These are phyloP conservation scores for Sialis lutaria DNA, from an alignment of 2,888 invertebrate genomes.

Conservation along the genomic window DNA sequence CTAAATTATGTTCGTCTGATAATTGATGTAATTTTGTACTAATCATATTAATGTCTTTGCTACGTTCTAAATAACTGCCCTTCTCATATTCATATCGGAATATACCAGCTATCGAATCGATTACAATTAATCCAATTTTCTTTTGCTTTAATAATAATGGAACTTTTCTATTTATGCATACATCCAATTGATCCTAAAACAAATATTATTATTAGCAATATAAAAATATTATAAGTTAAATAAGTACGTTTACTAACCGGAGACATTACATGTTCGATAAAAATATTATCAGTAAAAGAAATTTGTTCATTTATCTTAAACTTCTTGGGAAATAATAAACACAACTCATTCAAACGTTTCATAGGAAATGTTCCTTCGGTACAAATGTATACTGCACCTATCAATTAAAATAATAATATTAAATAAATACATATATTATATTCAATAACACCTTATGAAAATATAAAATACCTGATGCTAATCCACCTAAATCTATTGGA, in stretches of 20 bases:
- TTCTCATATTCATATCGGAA: conserved; percentile 38
- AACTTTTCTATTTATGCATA: conserved; percentile 33
- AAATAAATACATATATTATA: too few species aligned
- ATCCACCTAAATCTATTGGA: conserved; percentile 30
- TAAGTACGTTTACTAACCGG: conserved; percentile 23
- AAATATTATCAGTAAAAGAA: conserved; percentile 39
- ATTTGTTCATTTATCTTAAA: conserved; percentile 15
- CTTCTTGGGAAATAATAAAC: conserved; percentile 20
- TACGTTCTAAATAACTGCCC: conserved; percentile 27
- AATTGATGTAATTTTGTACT: conserved; percentile 36
- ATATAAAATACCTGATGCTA: conserved; percentile 25
- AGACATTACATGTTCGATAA: conserved; percentile 45
- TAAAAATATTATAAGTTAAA: conserved; percentile 11
- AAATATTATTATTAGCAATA: conserved; percentile 6
- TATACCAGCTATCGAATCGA: conserved; percentile 59
- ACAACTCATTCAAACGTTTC: conserved; percentile 40
- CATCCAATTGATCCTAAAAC: conserved; percentile 32
- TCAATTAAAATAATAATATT: conserved; percentile 5
- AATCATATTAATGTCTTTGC: conserved; percentile 36
- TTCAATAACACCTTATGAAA: neutral
- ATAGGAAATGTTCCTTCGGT: conserved; percentile 67
- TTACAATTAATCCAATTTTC: conserved; percentile 41
- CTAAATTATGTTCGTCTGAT: conserved; percentile 32
- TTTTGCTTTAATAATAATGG: conserved; percentile 30
- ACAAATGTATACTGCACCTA: conserved; percentile 47